Percentiles rank a stretch among this genome's conserved stretches.
These are phyloP conservation scores for Bolinopsis microptera DNA, from an alignment of 37 sponge, comb jelly and placozoan species.

Conservation along the genomic window DNA sequence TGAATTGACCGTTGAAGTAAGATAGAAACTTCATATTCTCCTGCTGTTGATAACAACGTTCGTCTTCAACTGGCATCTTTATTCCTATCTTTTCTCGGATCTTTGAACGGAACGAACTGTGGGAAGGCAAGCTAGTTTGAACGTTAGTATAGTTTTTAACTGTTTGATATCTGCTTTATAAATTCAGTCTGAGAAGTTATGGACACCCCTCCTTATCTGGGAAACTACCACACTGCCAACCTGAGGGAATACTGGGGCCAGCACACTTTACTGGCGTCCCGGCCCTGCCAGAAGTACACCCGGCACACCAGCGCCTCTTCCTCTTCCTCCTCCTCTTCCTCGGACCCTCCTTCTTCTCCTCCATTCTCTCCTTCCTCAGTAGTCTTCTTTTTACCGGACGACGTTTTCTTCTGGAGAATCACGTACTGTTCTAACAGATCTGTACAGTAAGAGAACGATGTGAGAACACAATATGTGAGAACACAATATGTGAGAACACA, in stretches of 20 bases:
- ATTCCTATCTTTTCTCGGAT: slow-evolving; percentile 41
- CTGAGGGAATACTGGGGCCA: slow-evolving; percentile 94
- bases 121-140: background rate
- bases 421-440: slow-evolving; percentile 62
- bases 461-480: too few relatives aligned
- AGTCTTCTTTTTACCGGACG: background rate
- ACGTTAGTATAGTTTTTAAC: background rate
- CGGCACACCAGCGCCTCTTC: slow-evolving; percentile 79
- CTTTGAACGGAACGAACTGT: slow-evolving; percentile 59
- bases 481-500: too few relatives aligned
- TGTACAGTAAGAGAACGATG: too few relatives aligned
- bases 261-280: slow-evolving; percentile 83
- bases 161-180: background rate
- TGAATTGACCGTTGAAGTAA: slow-evolving; percentile 91
- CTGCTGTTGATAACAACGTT: slow-evolving; percentile 78
- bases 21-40: slow-evolving; percentile 85
- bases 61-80: slow-evolving; percentile 53
- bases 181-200: background rate
- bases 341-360: slow-evolving; percentile 69
- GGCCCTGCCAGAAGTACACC: slow-evolving; percentile 97
- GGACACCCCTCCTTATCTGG: too few relatives aligned
- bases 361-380: background rate
- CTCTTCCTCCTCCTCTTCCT: slow-evolving; percentile 74
- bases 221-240: too few relatives aligned
- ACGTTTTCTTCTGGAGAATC: slow-evolving; percentile 30